Evolutionary conservation across 2,888 invertebrate genomes (phyloP).

Genomic region (Athalia rosae): DNA sequence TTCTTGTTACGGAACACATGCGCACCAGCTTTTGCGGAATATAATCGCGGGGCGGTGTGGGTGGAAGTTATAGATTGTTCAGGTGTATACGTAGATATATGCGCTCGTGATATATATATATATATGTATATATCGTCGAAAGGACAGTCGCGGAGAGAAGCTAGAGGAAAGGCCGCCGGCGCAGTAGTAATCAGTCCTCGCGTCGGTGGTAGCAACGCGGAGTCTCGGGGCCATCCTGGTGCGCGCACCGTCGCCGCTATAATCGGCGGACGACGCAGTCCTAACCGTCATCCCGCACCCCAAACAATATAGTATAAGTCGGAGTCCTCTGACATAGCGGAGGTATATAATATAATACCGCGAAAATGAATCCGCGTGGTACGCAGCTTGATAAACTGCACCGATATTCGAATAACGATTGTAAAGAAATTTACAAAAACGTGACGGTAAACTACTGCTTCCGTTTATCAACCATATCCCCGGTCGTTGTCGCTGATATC

Average conservation of each 20-base stretch:
- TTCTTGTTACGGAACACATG: slow-evolving; percentile 39
- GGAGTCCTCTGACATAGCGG: slow-evolving; percentile 44
- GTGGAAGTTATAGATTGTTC: background rate
- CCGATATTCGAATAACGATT: background rate
- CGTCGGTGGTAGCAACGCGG: slow-evolving; percentile 34
- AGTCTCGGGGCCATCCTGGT: slow-evolving; percentile 29
- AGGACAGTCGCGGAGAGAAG: slow-evolving; percentile 15
- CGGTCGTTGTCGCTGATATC: background rate
- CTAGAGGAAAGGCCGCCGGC: slow-evolving; percentile 40
- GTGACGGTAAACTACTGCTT: background rate
- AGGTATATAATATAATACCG: slow-evolving; percentile 15
- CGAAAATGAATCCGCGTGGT: slow-evolving; percentile 26
- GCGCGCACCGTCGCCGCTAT: slow-evolving; percentile 13
- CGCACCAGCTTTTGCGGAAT: slow-evolving; percentile 46
- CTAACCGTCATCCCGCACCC: slow-evolving; percentile 47
- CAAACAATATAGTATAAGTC: slow-evolving; percentile 44
- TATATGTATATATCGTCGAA: slow-evolving; percentile 6
- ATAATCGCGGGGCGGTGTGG: slow-evolving; percentile 17
- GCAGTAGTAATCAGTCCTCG: slow-evolving; percentile 41
- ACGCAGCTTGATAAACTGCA: background rate
- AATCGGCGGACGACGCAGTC: slow-evolving; percentile 50
- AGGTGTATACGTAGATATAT: background rate
- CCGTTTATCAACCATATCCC: background rate
- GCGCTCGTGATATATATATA: background rate
- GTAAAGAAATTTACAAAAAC: background rate